phyloP scores from a whole-genome alignment of 1,140 invertebrate genomes.

The Drosophila gunungcola region DNA sequence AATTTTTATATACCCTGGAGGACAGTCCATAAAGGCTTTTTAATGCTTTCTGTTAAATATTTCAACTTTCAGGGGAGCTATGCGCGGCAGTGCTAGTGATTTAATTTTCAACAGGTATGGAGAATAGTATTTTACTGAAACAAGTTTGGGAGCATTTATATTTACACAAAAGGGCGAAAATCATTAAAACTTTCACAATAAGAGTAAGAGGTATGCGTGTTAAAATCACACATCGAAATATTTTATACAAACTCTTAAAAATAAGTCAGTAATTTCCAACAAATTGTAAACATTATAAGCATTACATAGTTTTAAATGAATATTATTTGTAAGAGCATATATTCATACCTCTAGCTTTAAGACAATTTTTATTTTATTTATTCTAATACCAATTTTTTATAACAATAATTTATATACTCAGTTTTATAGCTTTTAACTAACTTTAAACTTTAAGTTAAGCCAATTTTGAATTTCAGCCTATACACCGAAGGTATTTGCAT shows the following conservation, averaged over 20 bases:
- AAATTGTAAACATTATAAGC: too few species aligned
- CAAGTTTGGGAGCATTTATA: too few species aligned
- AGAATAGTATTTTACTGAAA: background rate
- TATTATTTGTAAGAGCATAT: too few species aligned
- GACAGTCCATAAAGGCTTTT: constrained; percentile 28
- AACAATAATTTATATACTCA: too few species aligned
- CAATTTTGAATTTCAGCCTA: constrained; percentile 17
- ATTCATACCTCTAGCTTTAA: too few species aligned
- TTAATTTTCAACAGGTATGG: background rate
- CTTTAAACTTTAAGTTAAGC: background rate
- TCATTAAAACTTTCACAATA: background rate
- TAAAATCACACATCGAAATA: too few species aligned
- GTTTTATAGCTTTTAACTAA: background rate
- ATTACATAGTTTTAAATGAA: too few species aligned
- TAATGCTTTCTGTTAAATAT: constrained; percentile 31
- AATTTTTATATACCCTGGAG: constrained; percentile 39
- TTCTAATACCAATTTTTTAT: background rate
- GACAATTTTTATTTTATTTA: background rate
- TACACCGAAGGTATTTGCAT: constrained; percentile 39
- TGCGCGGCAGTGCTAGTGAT: background rate
- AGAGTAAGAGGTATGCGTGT: too few species aligned
- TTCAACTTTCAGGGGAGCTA: constrained; percentile 5
- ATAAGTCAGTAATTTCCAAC: too few species aligned
- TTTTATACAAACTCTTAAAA: too few species aligned
- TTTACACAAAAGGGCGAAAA: background rate